phyloP scores from a whole-genome alignment of 1,140 invertebrate genomes.

The Zaprionus africanus region DNA sequence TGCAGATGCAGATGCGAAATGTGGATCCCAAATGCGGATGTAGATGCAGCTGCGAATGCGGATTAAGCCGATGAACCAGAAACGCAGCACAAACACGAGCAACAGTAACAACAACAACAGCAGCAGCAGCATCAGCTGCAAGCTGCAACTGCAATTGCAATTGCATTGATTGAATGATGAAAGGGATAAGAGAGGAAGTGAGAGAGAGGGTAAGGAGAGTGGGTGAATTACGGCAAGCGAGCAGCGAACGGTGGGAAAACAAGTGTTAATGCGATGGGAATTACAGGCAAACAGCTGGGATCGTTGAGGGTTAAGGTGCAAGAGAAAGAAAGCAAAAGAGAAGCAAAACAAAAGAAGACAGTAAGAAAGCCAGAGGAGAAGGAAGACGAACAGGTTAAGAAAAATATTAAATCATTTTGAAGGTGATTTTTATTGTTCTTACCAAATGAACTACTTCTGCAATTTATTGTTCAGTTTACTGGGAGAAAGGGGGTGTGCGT shows the following conservation, averaged over 20 bases:
- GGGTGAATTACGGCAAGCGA: neutral
- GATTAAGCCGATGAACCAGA: conserved; percentile 10
- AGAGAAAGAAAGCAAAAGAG: neutral
- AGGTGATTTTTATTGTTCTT: too few species aligned
- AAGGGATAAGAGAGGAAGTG: neutral
- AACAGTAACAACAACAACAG: neutral
- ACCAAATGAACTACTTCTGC: too few species aligned
- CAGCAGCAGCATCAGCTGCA: neutral
- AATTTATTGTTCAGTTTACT: too few species aligned
- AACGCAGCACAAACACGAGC: neutral
- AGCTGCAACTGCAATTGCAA: neutral
- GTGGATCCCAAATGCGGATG: neutral
- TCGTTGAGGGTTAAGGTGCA: neutral
- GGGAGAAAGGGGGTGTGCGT: too few species aligned
- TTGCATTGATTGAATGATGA: conserved; percentile 7
- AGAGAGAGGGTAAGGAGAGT: neutral
- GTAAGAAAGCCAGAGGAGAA: neutral
- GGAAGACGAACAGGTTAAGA: too few species aligned
- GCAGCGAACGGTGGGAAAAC: neutral
- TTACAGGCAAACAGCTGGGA: neutral
- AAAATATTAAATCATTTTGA: too few species aligned
- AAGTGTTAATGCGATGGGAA: neutral
- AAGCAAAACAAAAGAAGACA: neutral
- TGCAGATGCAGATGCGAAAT: conserved; percentile 4
- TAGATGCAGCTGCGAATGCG: neutral